Evolutionary conservation across 2,888 invertebrate species (phyloP).

Genomic region (Nephrotoma guestfalica): DNA sequence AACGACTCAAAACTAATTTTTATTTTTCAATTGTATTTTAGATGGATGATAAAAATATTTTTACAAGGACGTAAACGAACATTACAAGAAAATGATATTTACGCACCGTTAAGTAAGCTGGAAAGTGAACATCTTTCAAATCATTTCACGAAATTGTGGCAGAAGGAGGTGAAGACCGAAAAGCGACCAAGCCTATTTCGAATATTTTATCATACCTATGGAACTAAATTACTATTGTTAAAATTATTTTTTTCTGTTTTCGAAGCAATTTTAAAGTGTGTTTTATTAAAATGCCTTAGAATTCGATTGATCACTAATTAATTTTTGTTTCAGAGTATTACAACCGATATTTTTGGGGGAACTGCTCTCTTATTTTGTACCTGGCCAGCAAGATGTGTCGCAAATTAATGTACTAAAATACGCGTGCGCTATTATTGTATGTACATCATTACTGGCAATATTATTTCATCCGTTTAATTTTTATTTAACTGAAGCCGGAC

Average conservation of each 20-base stretch:
- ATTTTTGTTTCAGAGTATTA: conserved; percentile 37
- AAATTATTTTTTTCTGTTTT: conserved; percentile 22
- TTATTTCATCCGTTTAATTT: conserved; percentile 62
- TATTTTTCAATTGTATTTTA: conserved; percentile 13
- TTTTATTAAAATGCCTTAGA: background rate
- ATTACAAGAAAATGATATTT: conserved; percentile 39
- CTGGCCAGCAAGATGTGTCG: conserved; percentile 35
- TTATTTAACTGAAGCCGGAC: conserved; percentile 50
- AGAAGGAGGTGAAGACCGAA: conserved; percentile 22
- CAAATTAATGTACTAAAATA: conserved; percentile 47
- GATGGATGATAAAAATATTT: conserved; percentile 36
- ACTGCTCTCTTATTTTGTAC: conserved; percentile 48
- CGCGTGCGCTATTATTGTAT: conserved; percentile 46
- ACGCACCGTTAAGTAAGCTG: conserved; percentile 36
- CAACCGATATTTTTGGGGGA: conserved; percentile 50
- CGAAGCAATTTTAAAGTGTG: conserved; percentile 26
- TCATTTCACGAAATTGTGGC: conserved; percentile 31
- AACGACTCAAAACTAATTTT: background rate
- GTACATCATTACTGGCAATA: conserved; percentile 38
- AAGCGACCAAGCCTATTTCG: conserved; percentile 33
- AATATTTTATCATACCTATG: conserved; percentile 33
- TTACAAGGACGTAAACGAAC: conserved; percentile 35
- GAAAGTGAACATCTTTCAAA: conserved; percentile 36
- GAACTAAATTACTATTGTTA: conserved; percentile 23
- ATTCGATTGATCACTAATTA: background rate